Conservation (phyloP, 2,888 invertebrate species). For the Coremacera marginata region DNA sequence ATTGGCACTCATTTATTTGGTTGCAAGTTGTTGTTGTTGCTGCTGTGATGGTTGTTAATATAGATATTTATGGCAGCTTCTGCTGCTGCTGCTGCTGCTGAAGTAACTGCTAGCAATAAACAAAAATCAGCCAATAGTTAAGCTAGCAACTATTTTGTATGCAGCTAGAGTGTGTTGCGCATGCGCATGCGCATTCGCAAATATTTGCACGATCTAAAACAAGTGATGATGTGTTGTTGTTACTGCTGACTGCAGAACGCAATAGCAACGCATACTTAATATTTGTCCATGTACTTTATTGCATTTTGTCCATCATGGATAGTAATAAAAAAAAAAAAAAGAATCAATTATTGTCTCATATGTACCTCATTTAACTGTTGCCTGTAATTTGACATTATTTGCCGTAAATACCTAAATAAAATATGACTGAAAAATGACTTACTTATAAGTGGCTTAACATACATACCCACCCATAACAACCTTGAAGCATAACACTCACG, state of each 20-base stretch:
- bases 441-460: too few species aligned
- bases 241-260: background rate
- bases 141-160: conserved; percentile 27
- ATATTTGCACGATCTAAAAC: conserved; percentile 32
- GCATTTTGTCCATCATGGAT: background rate
- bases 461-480: too few species aligned
- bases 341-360: background rate
- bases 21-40: background rate
- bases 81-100: background rate
- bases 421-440: too few species aligned
- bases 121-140: background rate
- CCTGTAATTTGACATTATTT: background rate
- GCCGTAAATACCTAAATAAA: background rate
- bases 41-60: conserved; percentile 17
- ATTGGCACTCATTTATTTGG: conserved; percentile 17
- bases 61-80: background rate
- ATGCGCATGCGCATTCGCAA: conserved; percentile 29
- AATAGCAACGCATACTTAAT: conserved; percentile 4
- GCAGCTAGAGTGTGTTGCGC: conserved; percentile 26
- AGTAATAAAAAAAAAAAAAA: background rate
- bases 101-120: conserved; percentile 6
- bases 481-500: too few species aligned
- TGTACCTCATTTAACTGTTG: too few species aligned
- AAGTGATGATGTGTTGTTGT: background rate
- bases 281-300: background rate